Conservation (phyloP, 2,113 vertebrate species). For the Otis tarda region DNA sequence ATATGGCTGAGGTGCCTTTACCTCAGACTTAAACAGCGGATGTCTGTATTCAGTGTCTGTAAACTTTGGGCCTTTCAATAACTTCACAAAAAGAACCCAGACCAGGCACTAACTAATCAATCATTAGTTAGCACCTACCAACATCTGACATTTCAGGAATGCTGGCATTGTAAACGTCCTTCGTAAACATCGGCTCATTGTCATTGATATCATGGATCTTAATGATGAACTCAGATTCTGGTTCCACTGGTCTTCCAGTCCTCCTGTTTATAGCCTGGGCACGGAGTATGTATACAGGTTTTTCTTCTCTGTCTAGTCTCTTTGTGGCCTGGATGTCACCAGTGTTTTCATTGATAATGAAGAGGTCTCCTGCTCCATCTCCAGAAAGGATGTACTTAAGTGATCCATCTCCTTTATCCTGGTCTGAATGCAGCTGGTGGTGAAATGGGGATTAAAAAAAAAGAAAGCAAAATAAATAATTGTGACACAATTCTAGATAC, state of each 20-base stretch:
- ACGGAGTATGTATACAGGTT: constrained; percentile 88
- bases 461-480: constrained; percentile 34
- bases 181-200: constrained; percentile 93
- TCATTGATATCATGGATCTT: constrained; percentile 99
- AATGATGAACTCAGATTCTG: constrained; percentile 94
- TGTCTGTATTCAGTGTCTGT: not conserved
- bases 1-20: not conserved
- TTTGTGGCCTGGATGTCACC: constrained; percentile 96
- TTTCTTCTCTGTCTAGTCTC: constrained; percentile 94
- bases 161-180: constrained; percentile 85
- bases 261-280: constrained; percentile 90
- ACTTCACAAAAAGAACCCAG: not conserved
- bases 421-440: constrained; percentile 92
- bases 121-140: constrained; percentile 76
- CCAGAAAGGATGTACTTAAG: constrained; percentile 93
- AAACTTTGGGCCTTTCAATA: not conserved
- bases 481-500: not conserved
- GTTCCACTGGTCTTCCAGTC: constrained; percentile 91
- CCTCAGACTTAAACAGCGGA: not conserved
- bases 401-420: constrained; percentile 89
- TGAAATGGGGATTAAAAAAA: constrained; percentile 53
- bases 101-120: not conserved
- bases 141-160: constrained; percentile 95
- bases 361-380: constrained; percentile 93
- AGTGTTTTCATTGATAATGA: constrained; percentile 95